Conservation (phyloP, 1,140 invertebrate species). For the Acromyrmex echinatior region DNA sequence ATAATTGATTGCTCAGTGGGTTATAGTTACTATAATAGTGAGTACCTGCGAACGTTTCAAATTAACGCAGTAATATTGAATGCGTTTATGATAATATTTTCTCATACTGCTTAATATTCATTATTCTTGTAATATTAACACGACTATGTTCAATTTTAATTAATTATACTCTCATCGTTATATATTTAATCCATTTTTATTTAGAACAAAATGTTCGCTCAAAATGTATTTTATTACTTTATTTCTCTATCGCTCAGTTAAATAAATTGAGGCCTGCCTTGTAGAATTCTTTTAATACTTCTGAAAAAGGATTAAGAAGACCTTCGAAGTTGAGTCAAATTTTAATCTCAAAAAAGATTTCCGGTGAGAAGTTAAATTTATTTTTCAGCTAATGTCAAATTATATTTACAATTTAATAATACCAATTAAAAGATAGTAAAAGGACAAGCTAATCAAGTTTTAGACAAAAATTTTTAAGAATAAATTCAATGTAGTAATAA, state of each 20-base stretch:
- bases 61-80: background rate
- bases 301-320: background rate
- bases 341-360: background rate
- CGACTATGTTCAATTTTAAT: background rate
- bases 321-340: background rate
- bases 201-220: background rate
- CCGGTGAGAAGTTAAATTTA: background rate
- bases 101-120: background rate
- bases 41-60: background rate
- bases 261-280: background rate
- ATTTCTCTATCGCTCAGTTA: background rate
- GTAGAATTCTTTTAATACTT: background rate
- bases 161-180: background rate
- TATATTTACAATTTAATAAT: background rate
- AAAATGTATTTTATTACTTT: background rate
- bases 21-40: conserved; percentile 7
- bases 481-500: background rate
- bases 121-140: background rate
- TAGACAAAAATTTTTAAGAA: background rate
- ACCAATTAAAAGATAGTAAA: background rate
- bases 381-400: background rate
- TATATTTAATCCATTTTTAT: background rate
- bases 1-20: background rate
- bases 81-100: conserved; percentile 1
- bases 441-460: background rate